A percentile compares a stretch with the other conserved stretches of the same genome.
These are phyloP conservation scores for Steinernema feltiae DNA, from an alignment of 1,140 invertebrate genomes.

Conservation along the genomic window DNA sequence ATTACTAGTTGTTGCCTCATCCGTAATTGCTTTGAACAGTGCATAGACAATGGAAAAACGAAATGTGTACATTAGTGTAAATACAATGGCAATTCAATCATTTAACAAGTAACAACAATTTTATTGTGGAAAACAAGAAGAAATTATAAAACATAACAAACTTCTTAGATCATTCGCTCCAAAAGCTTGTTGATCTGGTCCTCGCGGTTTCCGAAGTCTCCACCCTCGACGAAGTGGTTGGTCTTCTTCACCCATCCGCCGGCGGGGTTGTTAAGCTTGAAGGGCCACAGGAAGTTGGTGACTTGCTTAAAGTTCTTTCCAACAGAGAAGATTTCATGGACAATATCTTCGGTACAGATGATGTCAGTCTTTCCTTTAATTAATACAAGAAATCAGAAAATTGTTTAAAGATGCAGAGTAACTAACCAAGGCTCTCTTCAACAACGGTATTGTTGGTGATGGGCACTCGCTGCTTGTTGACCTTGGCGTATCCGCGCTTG, in stretches of 20 bases:
- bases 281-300: constrained; percentile 97
- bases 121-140: background rate
- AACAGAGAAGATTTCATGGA: constrained; percentile 91
- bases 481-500: constrained; percentile 92
- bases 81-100: background rate
- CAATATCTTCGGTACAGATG: constrained; percentile 96
- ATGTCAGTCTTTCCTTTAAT: constrained; percentile 67
- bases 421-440: constrained; percentile 74
- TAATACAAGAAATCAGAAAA: constrained; percentile 9
- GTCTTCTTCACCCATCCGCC: constrained; percentile 98
- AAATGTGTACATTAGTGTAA: background rate
- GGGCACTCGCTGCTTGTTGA: constrained; percentile 77
- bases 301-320: constrained; percentile 89
- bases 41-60: background rate
- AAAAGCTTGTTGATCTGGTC: constrained; percentile 91
- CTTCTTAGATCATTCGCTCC: constrained; percentile 85
- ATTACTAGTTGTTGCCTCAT: background rate
- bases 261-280: constrained; percentile 85
- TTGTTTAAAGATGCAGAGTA: constrained; percentile 16
- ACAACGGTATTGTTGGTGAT: constrained; percentile 89
- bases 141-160: constrained; percentile 31
- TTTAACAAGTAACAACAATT: background rate
- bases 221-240: constrained; percentile 96
- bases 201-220: constrained; percentile 96
- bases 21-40: background rate